Evolutionary conservation across 2,113 vertebrate species (phyloP), one percentile per base, ranked within the genome.

Genomic region (Columba livia): DNA sequence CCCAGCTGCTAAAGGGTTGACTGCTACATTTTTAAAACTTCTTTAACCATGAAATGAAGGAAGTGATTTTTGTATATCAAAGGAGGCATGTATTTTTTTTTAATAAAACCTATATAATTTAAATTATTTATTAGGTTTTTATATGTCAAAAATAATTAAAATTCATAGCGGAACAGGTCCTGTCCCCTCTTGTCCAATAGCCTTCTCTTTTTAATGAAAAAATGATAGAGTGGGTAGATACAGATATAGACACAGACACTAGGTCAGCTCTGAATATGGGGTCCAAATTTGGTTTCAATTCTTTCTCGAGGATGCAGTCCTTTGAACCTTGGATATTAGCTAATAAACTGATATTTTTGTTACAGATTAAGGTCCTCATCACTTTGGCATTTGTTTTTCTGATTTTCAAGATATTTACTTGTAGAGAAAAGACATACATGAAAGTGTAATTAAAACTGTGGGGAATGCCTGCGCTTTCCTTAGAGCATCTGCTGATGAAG

Each of bases 391-490:
- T 44, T 47, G 18, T 62, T 79, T 82, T 85, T 50, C 42, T 36
- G 5, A 44, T 71, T 94, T 90, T 58, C 28, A 64, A 88, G 31
- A 21, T 24, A 53, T 60, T 86, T 67, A 13, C 23, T 64, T 65
- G 25, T 0, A 24, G 6, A n/a, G 36, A 11, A 65, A 24, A 51
- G 26, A 69, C 16, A 26, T 7, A 38, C 8, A 3, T 5, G 7
- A 16, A 74, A 25, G 42, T 5, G 11, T 36, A 51, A 79, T 72
- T 50, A 62, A 24, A 70, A 11, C 10, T 4, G 23, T 10, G 26
- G 31, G 40, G 50, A 89, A 82, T 14, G 19, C 21, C 34, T 44
- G 0, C 11, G 56, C 36, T 74, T 58, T 60, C 51, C 40, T 71
- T 77, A 54, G 28, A 67, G 10, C 8, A 26, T 17, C 16, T 82